These are phyloP conservation scores for Seriola dumerili DNA, from an alignment of 2,113 vertebrate species.

Conservation along the genomic window DNA sequence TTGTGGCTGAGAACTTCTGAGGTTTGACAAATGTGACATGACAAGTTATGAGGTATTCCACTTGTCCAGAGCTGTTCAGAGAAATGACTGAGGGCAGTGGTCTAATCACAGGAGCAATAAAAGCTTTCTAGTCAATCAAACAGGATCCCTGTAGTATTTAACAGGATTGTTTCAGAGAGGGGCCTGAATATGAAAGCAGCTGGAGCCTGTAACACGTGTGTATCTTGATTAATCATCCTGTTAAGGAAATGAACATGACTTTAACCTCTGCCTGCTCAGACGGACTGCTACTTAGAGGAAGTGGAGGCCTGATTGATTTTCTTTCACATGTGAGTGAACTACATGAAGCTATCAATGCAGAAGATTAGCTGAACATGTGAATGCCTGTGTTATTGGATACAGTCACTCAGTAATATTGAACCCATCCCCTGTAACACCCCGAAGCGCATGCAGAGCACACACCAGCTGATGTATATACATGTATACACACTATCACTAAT, in stretches of 20 bases:
- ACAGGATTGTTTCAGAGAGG: conserved; percentile 56
- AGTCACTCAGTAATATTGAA: conserved; percentile 71
- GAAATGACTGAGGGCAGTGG: conserved; percentile 37
- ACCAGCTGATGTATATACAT: neutral
- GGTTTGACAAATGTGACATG: conserved; percentile 45
- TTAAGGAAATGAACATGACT: conserved; percentile 76
- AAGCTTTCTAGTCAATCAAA: conserved; percentile 67
- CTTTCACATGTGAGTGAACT: conserved; percentile 78
- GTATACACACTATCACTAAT: neutral
- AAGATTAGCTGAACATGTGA: conserved; percentile 77
- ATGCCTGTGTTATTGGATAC: conserved; percentile 64
- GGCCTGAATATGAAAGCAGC: conserved; percentile 54
- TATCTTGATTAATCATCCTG: conserved; percentile 78
- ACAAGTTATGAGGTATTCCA: conserved; percentile 40
- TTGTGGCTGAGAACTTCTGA: conserved; percentile 14
- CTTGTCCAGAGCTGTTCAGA: conserved; percentile 41
- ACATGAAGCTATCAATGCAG: conserved; percentile 72
- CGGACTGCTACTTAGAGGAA: conserved; percentile 79
- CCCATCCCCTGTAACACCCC: conserved; percentile 3
- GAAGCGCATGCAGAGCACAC: conserved; percentile 22
- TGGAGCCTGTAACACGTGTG: conserved; percentile 38
- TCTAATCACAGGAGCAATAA: conserved; percentile 60
- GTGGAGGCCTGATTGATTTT: conserved; percentile 85
- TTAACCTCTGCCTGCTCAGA: conserved; percentile 83
- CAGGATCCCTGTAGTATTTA: conserved; percentile 50